A percentile compares a stretch with the other conserved stretches of the same genome.
These are phyloP conservation scores for Piezodorus guildinii DNA, from an alignment of 1,140 invertebrate species.

Conservation along the genomic window DNA sequence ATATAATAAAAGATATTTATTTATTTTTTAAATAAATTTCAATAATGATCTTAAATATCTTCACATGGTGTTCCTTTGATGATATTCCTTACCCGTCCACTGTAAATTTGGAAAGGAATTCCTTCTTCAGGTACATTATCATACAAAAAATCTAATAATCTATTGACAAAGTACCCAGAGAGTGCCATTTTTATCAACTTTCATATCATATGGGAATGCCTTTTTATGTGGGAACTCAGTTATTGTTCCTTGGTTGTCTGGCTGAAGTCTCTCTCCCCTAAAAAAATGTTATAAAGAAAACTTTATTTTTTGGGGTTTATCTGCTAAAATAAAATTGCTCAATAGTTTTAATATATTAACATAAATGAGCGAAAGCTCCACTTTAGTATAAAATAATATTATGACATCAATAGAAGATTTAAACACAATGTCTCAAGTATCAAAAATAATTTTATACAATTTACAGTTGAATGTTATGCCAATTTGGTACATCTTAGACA, in stretches of 20 bases:
- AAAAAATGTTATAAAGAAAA: conserved; percentile 29
- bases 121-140: conserved; percentile 46
- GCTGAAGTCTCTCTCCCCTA: conserved; percentile 32
- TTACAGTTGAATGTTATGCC: no score
- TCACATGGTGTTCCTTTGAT: conserved; percentile 55
- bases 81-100: conserved; percentile 48
- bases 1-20: no score
- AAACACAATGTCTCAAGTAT: no score
- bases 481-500: no score
- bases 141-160: conserved; percentile 57
- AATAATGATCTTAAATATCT: conserved; percentile 23
- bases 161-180: conserved; percentile 63
- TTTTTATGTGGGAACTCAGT: conserved; percentile 54
- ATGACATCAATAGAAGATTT: no score
- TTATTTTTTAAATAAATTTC: no score
- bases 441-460: no score
- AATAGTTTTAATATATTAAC: no score
- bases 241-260: conserved; percentile 37
- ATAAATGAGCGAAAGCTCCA: no score
- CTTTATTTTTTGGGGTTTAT: no score
- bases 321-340: no score
- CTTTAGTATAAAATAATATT: no score
- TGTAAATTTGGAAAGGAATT: conserved; percentile 60
- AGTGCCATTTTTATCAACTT: conserved; percentile 55
- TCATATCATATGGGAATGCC: conserved; percentile 64